Conservation (phyloP, 30 jellyfish, hydroid and myxozoan genomes). For the Hydractinia echinata region DNA sequence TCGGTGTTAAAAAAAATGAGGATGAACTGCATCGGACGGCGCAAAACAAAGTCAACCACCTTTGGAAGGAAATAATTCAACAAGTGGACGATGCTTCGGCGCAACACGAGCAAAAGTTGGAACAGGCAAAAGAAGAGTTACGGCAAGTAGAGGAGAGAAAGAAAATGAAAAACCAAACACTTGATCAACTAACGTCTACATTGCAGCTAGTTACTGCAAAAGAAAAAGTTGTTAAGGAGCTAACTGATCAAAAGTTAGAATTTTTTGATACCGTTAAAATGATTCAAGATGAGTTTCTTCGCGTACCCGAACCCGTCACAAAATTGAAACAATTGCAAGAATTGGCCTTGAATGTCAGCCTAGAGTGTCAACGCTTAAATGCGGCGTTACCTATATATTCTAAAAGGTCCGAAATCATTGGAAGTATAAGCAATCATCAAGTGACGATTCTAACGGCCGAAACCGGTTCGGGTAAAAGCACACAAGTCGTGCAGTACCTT, state of each 20-base stretch:
- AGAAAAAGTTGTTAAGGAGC: not conserved
- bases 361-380: conserved; percentile 29
- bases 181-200: not conserved
- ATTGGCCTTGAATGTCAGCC: not conserved
- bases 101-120: not conserved
- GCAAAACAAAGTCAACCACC: not conserved
- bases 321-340: not conserved
- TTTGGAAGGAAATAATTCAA: not conserved
- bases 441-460: conserved; percentile 65
- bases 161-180: not conserved
- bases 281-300: too few relatives aligned
- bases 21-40: too few relatives aligned
- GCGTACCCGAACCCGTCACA: not conserved
- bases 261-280: not conserved
- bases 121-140: not conserved
- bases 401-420: conserved; percentile 31
- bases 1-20: too few relatives aligned
- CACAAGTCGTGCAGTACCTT: conserved; percentile 63
- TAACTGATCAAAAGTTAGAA: not conserved
- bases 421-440: conserved; percentile 30
- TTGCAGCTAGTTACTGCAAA: not conserved
- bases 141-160: too few relatives aligned
- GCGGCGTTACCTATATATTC: conserved; percentile 61
- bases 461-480: conserved; percentile 87
- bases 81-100: not conserved